A percentile compares a stretch with the other conserved stretches of the same genome.
Conservation (phyloP, 2,888 invertebrate species). For the Lepidonotus clava region DNA sequence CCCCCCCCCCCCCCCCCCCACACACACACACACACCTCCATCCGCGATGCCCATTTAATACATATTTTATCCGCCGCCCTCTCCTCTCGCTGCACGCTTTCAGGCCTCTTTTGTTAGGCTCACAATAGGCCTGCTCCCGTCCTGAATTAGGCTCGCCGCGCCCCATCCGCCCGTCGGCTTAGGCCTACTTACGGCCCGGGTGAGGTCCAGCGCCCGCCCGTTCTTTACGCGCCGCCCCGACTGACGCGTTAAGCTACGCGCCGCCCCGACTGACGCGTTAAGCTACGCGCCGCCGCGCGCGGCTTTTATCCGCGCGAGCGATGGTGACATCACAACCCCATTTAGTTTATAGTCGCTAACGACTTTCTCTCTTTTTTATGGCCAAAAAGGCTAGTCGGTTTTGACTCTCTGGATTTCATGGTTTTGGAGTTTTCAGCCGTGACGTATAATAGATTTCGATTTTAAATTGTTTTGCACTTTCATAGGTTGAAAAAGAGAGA, state of each 20-base stretch:
- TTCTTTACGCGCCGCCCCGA: background rate
- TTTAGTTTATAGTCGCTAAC: slow-evolving; percentile 48
- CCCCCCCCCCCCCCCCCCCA: background rate
- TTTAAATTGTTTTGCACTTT: no score
- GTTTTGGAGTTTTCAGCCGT: no score
- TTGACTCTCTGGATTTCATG: no score
- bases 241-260: background rate
- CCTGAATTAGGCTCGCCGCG: slow-evolving; percentile 37
- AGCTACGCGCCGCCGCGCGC: background rate
- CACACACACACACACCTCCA: background rate
- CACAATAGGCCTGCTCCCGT: background rate
- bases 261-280: background rate
- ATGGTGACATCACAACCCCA: slow-evolving; percentile 25
- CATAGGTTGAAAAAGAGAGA: no score
- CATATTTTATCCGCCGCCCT: background rate
- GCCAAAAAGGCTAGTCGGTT: no score
- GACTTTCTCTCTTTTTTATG: no score
- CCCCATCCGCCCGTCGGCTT: slow-evolving; percentile 22
- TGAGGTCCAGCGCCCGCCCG: no score
- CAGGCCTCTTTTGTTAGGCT: background rate
- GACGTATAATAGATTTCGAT: no score
- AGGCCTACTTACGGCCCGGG: slow-evolving; percentile 23
- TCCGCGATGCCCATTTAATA: slow-evolving; percentile 35
- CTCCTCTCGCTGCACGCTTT: slow-evolving; percentile 25
- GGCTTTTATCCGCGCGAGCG: background rate